Percentiles rank a stretch among this genome's conserved stretches.
These are phyloP conservation scores for Dromas ardeola DNA, from an alignment of 2,113 vertebrate species.

Conservation along the genomic window DNA sequence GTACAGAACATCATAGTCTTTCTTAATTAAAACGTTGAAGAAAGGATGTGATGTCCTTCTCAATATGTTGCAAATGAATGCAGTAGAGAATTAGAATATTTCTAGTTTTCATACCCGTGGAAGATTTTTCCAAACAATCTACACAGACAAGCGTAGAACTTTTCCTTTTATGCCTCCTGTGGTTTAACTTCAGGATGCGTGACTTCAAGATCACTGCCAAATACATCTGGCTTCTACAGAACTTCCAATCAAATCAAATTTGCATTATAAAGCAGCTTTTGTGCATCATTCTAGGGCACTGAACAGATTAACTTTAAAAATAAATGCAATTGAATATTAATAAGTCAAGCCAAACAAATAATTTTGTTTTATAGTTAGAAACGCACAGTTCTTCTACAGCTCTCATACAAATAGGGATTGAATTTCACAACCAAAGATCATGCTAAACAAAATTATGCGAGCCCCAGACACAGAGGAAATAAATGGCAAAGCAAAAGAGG, in stretches of 20 bases:
- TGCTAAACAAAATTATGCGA: not conserved
- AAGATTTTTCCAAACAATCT: not conserved
- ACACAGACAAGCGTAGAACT: not conserved
- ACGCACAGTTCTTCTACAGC: not conserved
- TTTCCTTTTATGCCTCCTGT: not conserved
- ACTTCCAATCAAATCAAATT: conserved; percentile 51
- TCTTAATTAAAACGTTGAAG: not conserved
- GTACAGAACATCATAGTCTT: not conserved
- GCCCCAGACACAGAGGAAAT: not conserved
- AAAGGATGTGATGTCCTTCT: not conserved
- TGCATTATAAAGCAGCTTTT: conserved; percentile 69
- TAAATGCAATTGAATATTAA: conserved; percentile 63
- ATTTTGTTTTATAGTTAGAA: conserved; percentile 6
- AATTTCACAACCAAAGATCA: not conserved
- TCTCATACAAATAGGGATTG: not conserved
- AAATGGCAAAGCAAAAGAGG: not conserved
- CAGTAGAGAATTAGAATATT: not conserved
- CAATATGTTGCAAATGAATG: not conserved
- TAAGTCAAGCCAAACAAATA: conserved; percentile 53
- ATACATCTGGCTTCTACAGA: conserved; percentile 11
- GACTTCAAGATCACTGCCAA: conserved; percentile 14
- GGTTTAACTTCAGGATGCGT: not conserved
- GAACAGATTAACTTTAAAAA: conserved; percentile 58
- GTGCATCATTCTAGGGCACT: not conserved
- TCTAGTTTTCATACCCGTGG: not conserved